Conservation (phyloP, 2,888 invertebrate species). For the Apotomis betuletana region DNA sequence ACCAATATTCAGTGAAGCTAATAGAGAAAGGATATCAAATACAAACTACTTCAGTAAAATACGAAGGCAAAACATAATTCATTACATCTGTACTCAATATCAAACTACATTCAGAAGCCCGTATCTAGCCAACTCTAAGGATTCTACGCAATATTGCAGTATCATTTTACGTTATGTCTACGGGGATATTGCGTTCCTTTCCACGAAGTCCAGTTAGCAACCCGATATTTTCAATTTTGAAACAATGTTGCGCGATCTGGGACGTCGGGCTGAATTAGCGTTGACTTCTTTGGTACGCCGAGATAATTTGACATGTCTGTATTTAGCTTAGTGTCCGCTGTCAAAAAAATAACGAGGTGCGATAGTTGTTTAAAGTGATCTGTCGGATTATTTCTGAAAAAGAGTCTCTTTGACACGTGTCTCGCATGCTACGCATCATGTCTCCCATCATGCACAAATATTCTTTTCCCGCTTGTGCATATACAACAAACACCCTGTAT, state of each 20-base stretch:
- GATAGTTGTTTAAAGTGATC: conserved; percentile 6
- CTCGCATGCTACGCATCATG: too few relatives aligned
- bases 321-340: conserved; percentile 21
- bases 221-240: conserved; percentile 64
- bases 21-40: too few relatives aligned
- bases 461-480: too few relatives aligned
- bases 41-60: too few relatives aligned
- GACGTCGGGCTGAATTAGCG: conserved; percentile 33
- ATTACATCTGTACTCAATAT: too few relatives aligned
- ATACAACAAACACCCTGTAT: too few relatives aligned
- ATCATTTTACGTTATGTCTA: conserved; percentile 49
- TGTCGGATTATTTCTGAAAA: conserved; percentile 6
- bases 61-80: too few relatives aligned
- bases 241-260: conserved; percentile 59
- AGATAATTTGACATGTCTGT: conserved; percentile 36
- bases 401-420: not conserved
- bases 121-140: conserved; percentile 37
- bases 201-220: conserved; percentile 66
- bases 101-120: conserved; percentile 5
- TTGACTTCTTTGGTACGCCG: conserved; percentile 33
- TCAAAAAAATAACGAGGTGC: conserved; percentile 17
- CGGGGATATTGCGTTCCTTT: conserved; percentile 56
- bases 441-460: too few relatives aligned
- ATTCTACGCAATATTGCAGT: conserved; percentile 45
- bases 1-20: too few relatives aligned